phyloP scores from a whole-genome alignment of 1,140 invertebrate species.

The Amyelois transitella region DNA sequence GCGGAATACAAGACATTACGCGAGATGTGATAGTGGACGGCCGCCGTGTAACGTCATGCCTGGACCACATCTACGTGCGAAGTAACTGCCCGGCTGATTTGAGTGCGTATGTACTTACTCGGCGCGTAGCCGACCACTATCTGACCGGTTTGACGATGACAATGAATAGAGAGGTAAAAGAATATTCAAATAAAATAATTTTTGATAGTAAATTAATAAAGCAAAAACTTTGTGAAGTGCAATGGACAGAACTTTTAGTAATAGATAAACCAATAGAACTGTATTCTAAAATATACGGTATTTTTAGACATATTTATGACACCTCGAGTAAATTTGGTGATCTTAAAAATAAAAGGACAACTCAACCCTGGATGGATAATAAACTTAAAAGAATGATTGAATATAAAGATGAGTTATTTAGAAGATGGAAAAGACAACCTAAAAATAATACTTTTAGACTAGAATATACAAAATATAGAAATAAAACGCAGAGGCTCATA shows the following conservation, averaged over 20 bases:
- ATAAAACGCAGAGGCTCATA: conserved; percentile 26
- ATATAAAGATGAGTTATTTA: conserved; percentile 17
- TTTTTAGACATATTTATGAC: too few relatives aligned
- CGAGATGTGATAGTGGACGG: conserved; percentile 18
- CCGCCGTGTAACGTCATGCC: conserved; percentile 11
- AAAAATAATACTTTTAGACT: conserved; percentile 19
- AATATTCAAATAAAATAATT: too few relatives aligned
- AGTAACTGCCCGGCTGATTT: neutral
- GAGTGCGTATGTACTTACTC: conserved; percentile 8
- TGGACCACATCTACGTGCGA: conserved; percentile 29
- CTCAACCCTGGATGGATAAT: too few relatives aligned
- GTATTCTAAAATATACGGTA: too few relatives aligned
- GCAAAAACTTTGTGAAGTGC: too few relatives aligned
- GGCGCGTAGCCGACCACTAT: conserved; percentile 17
- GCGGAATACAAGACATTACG: conserved; percentile 7
- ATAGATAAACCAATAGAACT: too few relatives aligned
- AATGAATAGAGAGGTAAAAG: neutral
- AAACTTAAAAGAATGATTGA: too few relatives aligned
- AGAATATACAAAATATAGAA: conserved; percentile 26
- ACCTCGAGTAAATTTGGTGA: too few relatives aligned
- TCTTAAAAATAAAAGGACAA: neutral
- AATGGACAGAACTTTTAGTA: too few relatives aligned
- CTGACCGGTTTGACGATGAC: conserved; percentile 5
- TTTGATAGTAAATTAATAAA: too few relatives aligned
- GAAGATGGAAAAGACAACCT: conserved; percentile 17